phyloP scores from a whole-genome alignment of 2,797 vertebrate genomes.

The Phataginus tetradactyla region DNA sequence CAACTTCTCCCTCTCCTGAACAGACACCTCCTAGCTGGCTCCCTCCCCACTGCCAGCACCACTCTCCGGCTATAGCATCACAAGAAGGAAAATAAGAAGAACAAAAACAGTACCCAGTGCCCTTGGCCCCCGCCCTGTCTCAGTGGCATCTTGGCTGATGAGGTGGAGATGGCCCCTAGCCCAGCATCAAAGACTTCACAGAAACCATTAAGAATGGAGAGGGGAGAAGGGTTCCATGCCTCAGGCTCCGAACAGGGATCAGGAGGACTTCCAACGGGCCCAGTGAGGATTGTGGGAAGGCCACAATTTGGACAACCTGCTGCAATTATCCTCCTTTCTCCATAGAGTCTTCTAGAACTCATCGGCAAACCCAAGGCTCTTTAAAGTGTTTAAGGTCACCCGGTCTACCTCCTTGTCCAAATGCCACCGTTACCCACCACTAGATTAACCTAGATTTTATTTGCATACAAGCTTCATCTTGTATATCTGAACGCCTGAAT shows the following conservation, averaged over 20 bases:
- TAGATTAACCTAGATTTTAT: neutral
- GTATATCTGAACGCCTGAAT: neutral
- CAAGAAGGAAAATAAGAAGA: neutral
- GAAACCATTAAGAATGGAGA: neutral
- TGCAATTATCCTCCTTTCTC: neutral
- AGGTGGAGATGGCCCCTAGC: neutral
- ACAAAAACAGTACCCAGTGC: neutral
- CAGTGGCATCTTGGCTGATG: neutral
- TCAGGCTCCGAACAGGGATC: neutral
- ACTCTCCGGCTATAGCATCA: neutral
- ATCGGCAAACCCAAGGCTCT: neutral
- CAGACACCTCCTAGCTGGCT: neutral
- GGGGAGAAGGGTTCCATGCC: neutral
- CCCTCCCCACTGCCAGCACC: neutral
- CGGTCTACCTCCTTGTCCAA: neutral
- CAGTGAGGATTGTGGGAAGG: neutral
- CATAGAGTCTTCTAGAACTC: neutral
- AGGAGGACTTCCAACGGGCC: neutral
- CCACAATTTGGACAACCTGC: neutral
- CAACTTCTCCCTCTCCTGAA: neutral
- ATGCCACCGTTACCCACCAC: neutral
- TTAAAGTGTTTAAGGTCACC: neutral
- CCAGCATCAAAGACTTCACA: neutral
- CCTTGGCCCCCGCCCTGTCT: neutral
- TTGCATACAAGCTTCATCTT: neutral